These are phyloP conservation scores for Otocyon megalotis DNA, from an alignment of 2,113 vertebrate genomes.

Conservation along the genomic window DNA sequence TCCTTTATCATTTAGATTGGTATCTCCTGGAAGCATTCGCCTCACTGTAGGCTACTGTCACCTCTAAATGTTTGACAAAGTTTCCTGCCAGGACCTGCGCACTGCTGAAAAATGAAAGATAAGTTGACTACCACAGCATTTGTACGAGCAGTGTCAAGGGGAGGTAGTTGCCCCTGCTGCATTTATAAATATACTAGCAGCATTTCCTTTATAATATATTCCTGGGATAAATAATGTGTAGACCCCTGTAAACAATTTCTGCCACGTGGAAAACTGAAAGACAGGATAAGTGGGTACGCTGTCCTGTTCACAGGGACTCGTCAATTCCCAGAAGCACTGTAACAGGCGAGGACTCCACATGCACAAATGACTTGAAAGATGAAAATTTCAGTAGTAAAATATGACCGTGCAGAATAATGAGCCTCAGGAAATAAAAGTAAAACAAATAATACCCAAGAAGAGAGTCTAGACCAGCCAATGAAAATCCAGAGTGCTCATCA, in stretches of 20 bases:
- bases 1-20: slow-evolving; percentile 63
- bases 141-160: neutral
- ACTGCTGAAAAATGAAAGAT: neutral
- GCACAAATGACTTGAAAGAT: neutral
- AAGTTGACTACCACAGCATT: neutral
- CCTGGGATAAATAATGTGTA: neutral
- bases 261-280: neutral
- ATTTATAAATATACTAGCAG: neutral
- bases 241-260: neutral
- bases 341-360: neutral
- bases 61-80: slow-evolving; percentile 63
- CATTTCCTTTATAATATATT: neutral
- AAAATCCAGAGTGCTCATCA: neutral
- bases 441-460: neutral
- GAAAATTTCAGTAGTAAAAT: neutral
- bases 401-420: neutral
- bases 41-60: slow-evolving; percentile 13
- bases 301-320: neutral
- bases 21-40: neutral
- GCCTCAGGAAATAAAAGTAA: neutral
- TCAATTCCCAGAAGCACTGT: neutral
- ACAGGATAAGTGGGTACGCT: neutral
- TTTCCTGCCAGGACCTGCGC: slow-evolving; percentile 41
- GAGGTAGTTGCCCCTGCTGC: neutral
- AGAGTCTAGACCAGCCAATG: neutral